phyloP scores from a whole-genome alignment of 1,140 invertebrate species.

The Calliphora vicina region DNA sequence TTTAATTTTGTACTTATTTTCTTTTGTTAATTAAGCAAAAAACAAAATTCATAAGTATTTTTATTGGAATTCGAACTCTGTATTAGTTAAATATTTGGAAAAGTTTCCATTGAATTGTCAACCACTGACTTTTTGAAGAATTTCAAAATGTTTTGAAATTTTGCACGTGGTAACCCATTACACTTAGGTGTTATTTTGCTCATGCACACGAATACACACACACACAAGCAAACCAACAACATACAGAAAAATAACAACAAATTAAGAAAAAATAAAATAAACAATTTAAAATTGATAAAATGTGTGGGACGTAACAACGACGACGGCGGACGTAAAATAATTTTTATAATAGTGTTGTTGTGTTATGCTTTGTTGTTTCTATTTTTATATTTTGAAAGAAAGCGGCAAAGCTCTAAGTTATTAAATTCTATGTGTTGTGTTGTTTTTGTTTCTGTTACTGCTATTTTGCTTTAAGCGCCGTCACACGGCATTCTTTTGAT shows the following conservation, averaged over 20 bases:
- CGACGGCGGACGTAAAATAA: neutral
- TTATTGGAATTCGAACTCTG: no score
- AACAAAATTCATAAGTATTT: no score
- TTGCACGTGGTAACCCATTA: neutral
- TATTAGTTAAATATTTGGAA: no score
- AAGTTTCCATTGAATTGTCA: neutral
- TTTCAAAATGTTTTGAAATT: no score
- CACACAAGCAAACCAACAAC: neutral
- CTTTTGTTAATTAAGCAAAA: no score
- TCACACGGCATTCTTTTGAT: neutral
- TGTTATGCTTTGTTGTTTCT: neutral
- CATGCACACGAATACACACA: no score
- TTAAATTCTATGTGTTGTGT: no score
- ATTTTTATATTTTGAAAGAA: neutral
- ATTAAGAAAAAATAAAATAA: neutral
- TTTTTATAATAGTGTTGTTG: neutral
- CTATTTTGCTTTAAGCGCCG: neutral
- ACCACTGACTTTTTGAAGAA: no score
- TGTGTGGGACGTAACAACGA: conserved; percentile 5
- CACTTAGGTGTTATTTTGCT: neutral
- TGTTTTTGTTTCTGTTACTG: neutral
- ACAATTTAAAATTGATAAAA: neutral
- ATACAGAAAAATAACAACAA: neutral
- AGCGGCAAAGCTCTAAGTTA: neutral
- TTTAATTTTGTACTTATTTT: no score